Conservation (phyloP, 2,113 vertebrate species). For the Microcebus lehilahytsara region DNA sequence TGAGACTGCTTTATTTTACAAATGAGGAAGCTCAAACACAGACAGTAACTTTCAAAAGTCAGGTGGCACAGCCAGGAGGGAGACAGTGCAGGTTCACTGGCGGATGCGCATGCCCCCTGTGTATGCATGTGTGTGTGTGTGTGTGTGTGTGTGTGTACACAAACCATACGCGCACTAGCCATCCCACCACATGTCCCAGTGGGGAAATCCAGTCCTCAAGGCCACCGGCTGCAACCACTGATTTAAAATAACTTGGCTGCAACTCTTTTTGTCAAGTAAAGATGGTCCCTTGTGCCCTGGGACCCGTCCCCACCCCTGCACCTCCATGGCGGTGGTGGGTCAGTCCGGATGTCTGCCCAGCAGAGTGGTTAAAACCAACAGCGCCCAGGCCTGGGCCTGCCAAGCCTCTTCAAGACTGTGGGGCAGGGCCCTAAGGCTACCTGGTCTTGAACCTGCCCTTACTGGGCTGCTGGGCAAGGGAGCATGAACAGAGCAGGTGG, state of each 20-base stretch:
- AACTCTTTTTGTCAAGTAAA: neutral
- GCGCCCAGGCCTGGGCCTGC: neutral
- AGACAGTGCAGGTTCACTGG: neutral
- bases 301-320: neutral
- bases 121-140: no score
- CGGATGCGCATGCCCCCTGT: rapidly evolving
- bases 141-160: no score
- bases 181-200: neutral
- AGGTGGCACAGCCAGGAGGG: neutral
- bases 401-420: no score
- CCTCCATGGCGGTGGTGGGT: no score
- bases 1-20: neutral
- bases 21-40: neutral
- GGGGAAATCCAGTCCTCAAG: neutral
- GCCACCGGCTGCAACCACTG: neutral
- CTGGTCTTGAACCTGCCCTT: neutral
- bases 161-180: rapidly evolving
- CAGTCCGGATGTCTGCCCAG: neutral
- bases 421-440: neutral
- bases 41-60: neutral
- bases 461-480: rapidly evolving
- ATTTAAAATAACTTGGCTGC: neutral
- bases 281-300: neutral
- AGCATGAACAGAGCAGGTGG: neutral
- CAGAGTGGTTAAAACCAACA: neutral